Base-by-base conservation (phyloP, 37 sponge, comb jelly and placozoan genomes). In the Geodia barretti region DNA sequence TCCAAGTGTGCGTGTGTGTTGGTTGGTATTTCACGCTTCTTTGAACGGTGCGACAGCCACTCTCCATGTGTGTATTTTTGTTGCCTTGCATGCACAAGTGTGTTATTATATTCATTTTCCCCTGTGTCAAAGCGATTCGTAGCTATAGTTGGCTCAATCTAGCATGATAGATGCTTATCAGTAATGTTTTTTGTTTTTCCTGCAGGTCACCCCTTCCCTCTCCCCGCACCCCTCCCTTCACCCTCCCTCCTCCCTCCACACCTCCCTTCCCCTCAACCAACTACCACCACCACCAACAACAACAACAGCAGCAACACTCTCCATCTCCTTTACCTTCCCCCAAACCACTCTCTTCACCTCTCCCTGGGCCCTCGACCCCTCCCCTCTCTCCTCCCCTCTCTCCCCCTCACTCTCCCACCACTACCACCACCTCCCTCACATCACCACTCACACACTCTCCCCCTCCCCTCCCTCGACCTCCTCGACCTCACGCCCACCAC, bases 401-500 rank as follows among this genome's bases (percentile, higher is more conserved):
- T 59, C 41, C 30, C 28, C 30, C 36, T 31, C 38, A n/a, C 35
- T 32, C 37, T 23, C 17, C 43, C 41, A 58, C 19, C 11, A 58
- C 17, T 58, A 58, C 60, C 21, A 26, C 74, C 29, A 3, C 62
- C 4, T 32, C 37, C 24, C 63, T 3, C 62, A 61, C 60, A 19
- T 58, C 60, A 21, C 60, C 60, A 21, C 60, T 20, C 19, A 19
- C 35, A 19, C 72, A 74, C 30, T 41, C 54, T 1, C 34, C 36
- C 70, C 62, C 80, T 2, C 33, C 71, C 4, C 83, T 9, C 43
- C 14, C 66, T 62, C 47, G 66, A 38, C 38, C 65, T 40, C 42
- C 35, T 58, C 26, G 72, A 20, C 40, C 61, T n/a, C n/a, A 23
- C 24, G 40, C 41, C 83, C 76, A 1, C 73, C 73, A 47, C 72